These are phyloP conservation scores for Sebastes hubbsi DNA, from an alignment of 2,797 vertebrate genomes.

Conservation along the genomic window DNA sequence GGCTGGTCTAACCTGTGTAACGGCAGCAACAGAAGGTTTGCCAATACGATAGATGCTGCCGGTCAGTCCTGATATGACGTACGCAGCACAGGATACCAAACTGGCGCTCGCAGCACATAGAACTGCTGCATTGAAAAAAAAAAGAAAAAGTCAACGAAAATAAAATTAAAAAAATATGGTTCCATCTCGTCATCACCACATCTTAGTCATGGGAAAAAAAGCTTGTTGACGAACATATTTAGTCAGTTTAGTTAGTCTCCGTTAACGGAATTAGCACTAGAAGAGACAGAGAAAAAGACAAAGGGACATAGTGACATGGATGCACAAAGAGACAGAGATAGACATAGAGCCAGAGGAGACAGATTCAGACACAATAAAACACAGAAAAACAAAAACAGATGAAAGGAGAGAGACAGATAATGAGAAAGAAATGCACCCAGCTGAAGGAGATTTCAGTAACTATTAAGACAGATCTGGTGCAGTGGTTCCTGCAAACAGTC, in stretches of 20 bases:
- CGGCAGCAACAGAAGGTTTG: too few relatives aligned
- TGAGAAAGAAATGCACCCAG: constrained; percentile 13
- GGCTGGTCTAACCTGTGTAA: background rate
- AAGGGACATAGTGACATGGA: background rate
- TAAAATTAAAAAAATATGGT: background rate
- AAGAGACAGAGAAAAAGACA: background rate
- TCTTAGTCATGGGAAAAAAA: background rate
- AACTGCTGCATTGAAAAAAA: too few relatives aligned
- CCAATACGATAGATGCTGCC: too few relatives aligned
- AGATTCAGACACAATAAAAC: constrained; percentile 9
- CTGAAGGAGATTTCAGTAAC: constrained; percentile 11
- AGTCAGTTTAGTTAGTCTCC: background rate
- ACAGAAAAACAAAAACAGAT: constrained; percentile 36
- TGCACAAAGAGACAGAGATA: background rate
- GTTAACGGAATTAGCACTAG: background rate
- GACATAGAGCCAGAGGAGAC: background rate
- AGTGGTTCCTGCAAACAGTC: constrained; percentile 31
- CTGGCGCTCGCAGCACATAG: too few relatives aligned
- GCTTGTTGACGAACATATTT: background rate
- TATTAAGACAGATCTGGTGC: constrained; percentile 7
- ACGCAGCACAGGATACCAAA: too few relatives aligned
- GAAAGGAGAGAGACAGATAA: constrained; percentile 17
- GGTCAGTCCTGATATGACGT: too few relatives aligned
- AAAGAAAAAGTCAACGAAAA: too few relatives aligned
- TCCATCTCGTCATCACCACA: background rate